Base-by-base conservation (phyloP, 2,113 vertebrate genomes). In the Castor canadensis region DNA sequence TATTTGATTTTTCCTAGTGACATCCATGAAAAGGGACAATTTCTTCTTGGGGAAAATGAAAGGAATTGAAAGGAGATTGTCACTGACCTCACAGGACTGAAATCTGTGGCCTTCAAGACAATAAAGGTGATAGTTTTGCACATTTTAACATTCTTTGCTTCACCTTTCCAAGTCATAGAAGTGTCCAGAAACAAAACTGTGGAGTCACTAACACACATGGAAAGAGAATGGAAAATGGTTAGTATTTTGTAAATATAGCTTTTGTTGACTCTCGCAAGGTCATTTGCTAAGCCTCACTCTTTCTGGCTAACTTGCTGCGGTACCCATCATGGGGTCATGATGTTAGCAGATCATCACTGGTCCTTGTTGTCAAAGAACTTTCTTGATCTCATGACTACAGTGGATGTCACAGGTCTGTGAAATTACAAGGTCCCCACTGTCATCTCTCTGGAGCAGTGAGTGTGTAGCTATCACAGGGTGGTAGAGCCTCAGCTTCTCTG, bases 401-500 rank as follows among this genome's bases (percentile, higher is more conserved):
- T n/a, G n/a, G n/a, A n/a, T n/a, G n/a, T n/a, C n/a, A n/a, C n/a
- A n/a, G n/a, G n/a, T 16, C 7, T 8, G 0, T 9, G 16, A 3
- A 6, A 28, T 52, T 43, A 64, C 19, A 52, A 80, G 40, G 16
- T 9, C 2, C 11, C 45, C 60, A 49, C 49, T 15, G 16, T 9
- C 3, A 64, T 58, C 40, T 58, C 32, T 19, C 6, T 24, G 35
- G 62, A 32, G 24, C 12, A n/a, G 45, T n/a, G 54, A 40, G 30
- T 8, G 13, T 1, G 0, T 85, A n/a, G 11, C 13, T 49, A 22
- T 64, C 22, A 11, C 9, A 28, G 17, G 3, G 22, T 49, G 3
- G 9, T 3, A 6, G 40, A 13, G 9, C 22, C 54, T 80, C 24
- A 7, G 30, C 54, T 16, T 80, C 49, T 5, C 7, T 22, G 13